phyloP scores from a whole-genome alignment of 2,888 invertebrate genomes.

The Diabrotica balteata region DNA sequence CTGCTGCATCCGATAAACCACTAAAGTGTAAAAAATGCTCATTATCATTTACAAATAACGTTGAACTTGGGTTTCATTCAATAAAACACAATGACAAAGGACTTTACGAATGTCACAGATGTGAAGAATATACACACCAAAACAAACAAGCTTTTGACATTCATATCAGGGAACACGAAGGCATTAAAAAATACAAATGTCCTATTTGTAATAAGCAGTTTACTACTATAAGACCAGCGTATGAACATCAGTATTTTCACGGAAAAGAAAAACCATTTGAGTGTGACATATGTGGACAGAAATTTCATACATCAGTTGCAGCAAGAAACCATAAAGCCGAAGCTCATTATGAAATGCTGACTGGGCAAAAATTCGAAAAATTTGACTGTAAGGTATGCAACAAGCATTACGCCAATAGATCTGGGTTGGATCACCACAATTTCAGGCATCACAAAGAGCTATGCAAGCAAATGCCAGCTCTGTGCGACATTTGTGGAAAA shows the following conservation, averaged over 20 bases:
- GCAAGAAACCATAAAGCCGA: constrained; percentile 54
- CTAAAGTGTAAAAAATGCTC: constrained; percentile 65
- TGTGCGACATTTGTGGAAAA: constrained; percentile 54
- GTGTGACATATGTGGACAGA: constrained; percentile 3
- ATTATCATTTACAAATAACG: constrained; percentile 60
- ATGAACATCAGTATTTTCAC: constrained; percentile 46
- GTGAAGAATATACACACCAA: constrained; percentile 44
- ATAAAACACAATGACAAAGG: constrained; percentile 48
- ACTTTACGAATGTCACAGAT: constrained; percentile 52
- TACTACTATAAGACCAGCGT: constrained; percentile 43
- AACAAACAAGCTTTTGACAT: constrained; percentile 30
- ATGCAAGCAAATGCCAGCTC: constrained; percentile 57
- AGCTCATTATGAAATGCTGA: constrained; percentile 61
- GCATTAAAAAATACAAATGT: constrained; percentile 50
- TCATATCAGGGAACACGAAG: constrained; percentile 47
- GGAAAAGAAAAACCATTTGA: constrained; percentile 51
- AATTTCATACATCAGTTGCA: background rate
- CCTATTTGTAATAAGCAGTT: constrained; percentile 46
- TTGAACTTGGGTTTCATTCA: constrained; percentile 53
- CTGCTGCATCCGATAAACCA: constrained; percentile 49
- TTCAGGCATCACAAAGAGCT: constrained; percentile 46
- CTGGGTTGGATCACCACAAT: constrained; percentile 51
- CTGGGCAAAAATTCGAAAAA: constrained; percentile 51
- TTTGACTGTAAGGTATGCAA: constrained; percentile 52
- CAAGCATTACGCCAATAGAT: constrained; percentile 37